Base-by-base conservation (phyloP, 1,140 invertebrate species). In the Galleria mellonella region DNA sequence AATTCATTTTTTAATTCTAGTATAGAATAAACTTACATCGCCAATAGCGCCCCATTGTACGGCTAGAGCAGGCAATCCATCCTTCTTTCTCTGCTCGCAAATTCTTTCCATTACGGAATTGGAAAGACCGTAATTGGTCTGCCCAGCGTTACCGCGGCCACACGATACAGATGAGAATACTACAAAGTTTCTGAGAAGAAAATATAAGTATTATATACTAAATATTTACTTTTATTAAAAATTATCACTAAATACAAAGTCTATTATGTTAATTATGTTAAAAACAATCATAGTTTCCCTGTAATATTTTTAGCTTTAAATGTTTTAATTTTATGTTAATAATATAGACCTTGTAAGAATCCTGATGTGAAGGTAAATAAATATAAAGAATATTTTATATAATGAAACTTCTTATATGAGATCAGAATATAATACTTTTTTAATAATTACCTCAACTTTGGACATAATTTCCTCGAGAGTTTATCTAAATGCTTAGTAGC, bases 131-230 rank as follows among this genome's bases (percentile, higher is more conserved):
- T 98, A 97, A 78, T 97, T 97, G 0, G 93, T 91, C 79, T 97
- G 96, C 1, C 96, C 96, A 32, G 91, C 90, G 78, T 97, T 97
- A 47, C 96, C 96, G 35, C 94, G 89, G 4, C 95, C 96, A 77
- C 94, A 96, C 23, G 92, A 93, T 3, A 97, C 93, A 35, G 94
- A 96, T 0, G 96, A 97, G 78, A 97, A 97, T 12, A 95, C 90
- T 3, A 92, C 90, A 58, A 93, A 93, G 57, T 91, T 75, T 37
- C 85, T 86, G 38, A 12, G 44, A 47, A 6, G 17, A 23, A 2
- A 23, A 23, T 23, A 6, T n/a, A n/a, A n/a, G n/a, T n/a, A n/a
- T n/a, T n/a, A n/a, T n/a, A n/a, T n/a, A n/a, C n/a, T n/a, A n/a
- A n/a, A n/a, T n/a, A n/a, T n/a, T n/a, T n/a, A n/a, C n/a, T n/a